Conservation (phyloP, 1,140 invertebrate species). For the Bacillus rossius region DNA sequence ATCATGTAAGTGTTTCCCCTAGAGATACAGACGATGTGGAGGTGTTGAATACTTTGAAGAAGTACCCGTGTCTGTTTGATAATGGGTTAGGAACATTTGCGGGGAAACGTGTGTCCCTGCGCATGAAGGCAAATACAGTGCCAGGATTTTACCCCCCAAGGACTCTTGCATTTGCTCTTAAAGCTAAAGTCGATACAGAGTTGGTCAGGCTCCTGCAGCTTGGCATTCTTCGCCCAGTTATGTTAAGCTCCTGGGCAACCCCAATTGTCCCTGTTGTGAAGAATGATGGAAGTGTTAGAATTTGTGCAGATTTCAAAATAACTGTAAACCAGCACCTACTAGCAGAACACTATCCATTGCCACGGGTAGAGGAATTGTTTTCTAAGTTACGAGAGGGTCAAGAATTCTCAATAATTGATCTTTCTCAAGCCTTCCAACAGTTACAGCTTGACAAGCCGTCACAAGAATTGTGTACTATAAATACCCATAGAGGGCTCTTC, state of each 20-base stretch:
- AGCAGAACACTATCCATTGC: slow-evolving; percentile 6
- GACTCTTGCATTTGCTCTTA: not conserved
- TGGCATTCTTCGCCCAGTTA: slow-evolving; percentile 13
- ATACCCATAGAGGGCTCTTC: slow-evolving; percentile 1
- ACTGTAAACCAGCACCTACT: not conserved
- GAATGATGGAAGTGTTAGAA: slow-evolving; percentile 26
- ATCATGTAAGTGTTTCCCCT: not conserved
- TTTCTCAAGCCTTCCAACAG: slow-evolving; percentile 5
- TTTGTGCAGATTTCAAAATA: slow-evolving; percentile 33
- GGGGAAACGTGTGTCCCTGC: not conserved
- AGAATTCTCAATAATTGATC: slow-evolving; percentile 2
- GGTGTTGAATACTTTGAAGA: not conserved
- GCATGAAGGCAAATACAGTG: not conserved
- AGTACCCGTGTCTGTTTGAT: not conserved
- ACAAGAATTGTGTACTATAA: slow-evolving; percentile 1
- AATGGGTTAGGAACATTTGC: not conserved
- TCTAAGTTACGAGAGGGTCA: not conserved
- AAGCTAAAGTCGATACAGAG: slow-evolving; percentile 1
- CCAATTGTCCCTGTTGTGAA: slow-evolving; percentile 33
- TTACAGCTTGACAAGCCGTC: not conserved
- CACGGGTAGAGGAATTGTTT: not conserved
- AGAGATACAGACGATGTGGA: not conserved
- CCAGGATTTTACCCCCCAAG: not conserved
- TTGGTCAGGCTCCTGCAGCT: not conserved
- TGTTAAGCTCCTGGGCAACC: slow-evolving; percentile 31